Evolutionary conservation across 2,888 invertebrate genomes (phyloP), one percentile per base, ranked within the genome.

Genomic region (Polydrusus cervinus): DNA sequence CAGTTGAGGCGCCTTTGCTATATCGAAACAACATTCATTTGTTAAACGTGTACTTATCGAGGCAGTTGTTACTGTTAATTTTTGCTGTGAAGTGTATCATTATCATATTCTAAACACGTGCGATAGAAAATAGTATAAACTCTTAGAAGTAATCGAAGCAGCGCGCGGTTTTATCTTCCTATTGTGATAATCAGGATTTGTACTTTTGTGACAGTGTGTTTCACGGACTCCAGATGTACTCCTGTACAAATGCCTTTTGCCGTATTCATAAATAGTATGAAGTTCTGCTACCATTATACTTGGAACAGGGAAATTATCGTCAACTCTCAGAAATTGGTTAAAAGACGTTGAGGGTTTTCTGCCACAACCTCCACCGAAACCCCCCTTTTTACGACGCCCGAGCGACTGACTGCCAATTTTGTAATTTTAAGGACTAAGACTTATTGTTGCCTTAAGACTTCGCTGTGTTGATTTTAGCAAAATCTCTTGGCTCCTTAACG

Each of bases 231-330:
- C 83, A 82, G 80, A 85, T 86, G 85, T 82, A 79, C 79, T 75
- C 67, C 81, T 77, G 85, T 86, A 81, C 87, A 83, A 85, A 88
- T 88, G 88, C 79, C 79, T 81, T 75, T 79, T 79, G 72, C 79
- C 78, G 78, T 79, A 80, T 80, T 79, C 82, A 83, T 83, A 83
- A 82, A 87, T 90, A 90, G 90, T 88, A 90, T 91, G 90, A 90
- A 89, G 90, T 93, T 92, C 92, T 92, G 92, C 89, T 94, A 94
- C 92, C 93, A 92, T 88, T 95, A 94, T 92, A 94, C 94, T 90
- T 96, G 95, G 95, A 95, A 95, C 89, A 93, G 94, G 89, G 95
- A 95, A 90, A 95, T 96, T 88, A 94, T 96, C 89, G 93, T 96
- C 90, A 95, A 95, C 90, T 95, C 95, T 88, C 95, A 96, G 88